phyloP scores from a whole-genome alignment of 2,113 vertebrate genomes.

The Sebastes fasciatus region DNA sequence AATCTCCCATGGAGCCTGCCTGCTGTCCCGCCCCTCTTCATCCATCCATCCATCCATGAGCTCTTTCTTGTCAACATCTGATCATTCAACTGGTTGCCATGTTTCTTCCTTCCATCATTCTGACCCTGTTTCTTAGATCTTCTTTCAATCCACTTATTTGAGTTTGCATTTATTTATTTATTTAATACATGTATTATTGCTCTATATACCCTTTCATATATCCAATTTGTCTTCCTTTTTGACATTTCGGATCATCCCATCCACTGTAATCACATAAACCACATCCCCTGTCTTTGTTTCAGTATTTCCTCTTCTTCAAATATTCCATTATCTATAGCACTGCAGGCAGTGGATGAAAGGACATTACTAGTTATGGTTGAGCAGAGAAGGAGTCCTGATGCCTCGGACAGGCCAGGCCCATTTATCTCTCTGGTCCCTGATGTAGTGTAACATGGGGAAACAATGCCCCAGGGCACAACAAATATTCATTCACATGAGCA shows the following conservation, averaged over 20 bases:
- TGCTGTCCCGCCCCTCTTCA: slow-evolving; percentile 61
- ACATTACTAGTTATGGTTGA: slow-evolving; percentile 75
- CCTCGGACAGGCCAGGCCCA: slow-evolving; percentile 68
- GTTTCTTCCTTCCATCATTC: slow-evolving; percentile 22
- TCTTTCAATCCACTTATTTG: not conserved
- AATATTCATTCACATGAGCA: slow-evolving; percentile 74
- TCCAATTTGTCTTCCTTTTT: slow-evolving; percentile 9
- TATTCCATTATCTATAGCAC: slow-evolving; percentile 66
- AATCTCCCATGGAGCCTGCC: slow-evolving; percentile 67
- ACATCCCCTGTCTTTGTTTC: slow-evolving; percentile 56
- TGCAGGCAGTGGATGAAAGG: slow-evolving; percentile 71
- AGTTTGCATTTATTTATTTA: slow-evolving; percentile 7
- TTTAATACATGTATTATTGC: slow-evolving; percentile 2
- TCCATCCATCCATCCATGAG: slow-evolving; percentile 38
- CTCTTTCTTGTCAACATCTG: slow-evolving; percentile 34
- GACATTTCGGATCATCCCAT: slow-evolving; percentile 48
- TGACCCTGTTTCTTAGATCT: not conserved
- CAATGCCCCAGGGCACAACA: slow-evolving; percentile 70
- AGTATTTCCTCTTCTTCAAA: slow-evolving; percentile 64
- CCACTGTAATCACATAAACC: slow-evolving; percentile 40
- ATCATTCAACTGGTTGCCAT: slow-evolving; percentile 22
- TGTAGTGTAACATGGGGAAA: slow-evolving; percentile 75
- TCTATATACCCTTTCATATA: not conserved
- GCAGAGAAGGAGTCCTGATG: slow-evolving; percentile 67
- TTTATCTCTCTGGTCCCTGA: slow-evolving; percentile 78